Conservation (phyloP, 2,888 invertebrate species). For the Andrena chrysosceles region DNA sequence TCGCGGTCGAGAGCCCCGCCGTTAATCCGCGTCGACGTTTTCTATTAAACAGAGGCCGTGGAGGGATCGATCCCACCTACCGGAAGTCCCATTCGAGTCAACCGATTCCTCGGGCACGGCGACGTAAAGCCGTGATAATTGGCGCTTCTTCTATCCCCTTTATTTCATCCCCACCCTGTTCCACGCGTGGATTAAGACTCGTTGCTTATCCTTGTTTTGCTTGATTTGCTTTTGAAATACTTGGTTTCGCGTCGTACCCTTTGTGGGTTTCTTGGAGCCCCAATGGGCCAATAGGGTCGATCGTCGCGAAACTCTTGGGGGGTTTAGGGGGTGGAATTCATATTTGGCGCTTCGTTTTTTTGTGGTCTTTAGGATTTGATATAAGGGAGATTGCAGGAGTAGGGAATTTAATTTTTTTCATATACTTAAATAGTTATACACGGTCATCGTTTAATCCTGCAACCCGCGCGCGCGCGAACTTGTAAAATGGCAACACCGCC, state of each 20-base stretch:
- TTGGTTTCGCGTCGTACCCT: neutral
- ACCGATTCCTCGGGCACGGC: neutral
- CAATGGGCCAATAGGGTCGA: slow-evolving; percentile 16
- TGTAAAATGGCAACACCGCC: no score
- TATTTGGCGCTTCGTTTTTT: neutral
- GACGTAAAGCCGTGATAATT: neutral
- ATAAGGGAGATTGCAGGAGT: no score
- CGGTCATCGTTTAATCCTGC: no score
- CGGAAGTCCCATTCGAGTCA: neutral
- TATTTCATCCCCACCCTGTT: neutral
- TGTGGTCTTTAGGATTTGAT: no score
- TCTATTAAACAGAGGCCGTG: slow-evolving; percentile 20
- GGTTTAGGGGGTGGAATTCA: neutral
- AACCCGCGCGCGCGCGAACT: no score
- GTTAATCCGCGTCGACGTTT: slow-evolving; percentile 47
- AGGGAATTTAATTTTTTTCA: no score
- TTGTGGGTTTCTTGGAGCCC: neutral
- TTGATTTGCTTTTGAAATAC: slow-evolving; percentile 7
- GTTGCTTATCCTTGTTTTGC: neutral
- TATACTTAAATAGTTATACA: no score
- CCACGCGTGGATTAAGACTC: neutral
- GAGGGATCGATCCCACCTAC: slow-evolving; percentile 21
- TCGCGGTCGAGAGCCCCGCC: slow-evolving; percentile 13
- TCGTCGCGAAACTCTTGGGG: neutral
- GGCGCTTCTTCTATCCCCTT: neutral